Percentiles rank a stretch among this genome's conserved stretches.
phyloP scores from a whole-genome alignment of 2,888 invertebrate genomes.

The Dryobota labecula region DNA sequence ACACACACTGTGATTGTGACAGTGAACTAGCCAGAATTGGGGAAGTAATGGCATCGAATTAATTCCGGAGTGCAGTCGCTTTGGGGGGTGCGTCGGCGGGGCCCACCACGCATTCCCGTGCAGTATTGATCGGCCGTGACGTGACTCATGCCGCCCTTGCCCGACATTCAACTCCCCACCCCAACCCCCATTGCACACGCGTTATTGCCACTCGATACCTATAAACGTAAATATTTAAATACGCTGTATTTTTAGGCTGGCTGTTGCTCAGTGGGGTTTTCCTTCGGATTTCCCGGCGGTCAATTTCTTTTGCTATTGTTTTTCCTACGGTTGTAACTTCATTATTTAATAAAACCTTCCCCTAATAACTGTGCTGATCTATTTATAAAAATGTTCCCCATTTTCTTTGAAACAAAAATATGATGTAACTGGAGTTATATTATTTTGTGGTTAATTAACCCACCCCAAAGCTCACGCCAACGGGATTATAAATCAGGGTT shows the following conservation, averaged over 20 bases:
- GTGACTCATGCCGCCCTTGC: conserved; percentile 90
- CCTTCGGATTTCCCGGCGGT: conserved; percentile 36
- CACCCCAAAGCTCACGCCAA: conserved; percentile 9
- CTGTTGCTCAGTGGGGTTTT: conserved; percentile 36
- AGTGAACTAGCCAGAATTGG: conserved; percentile 58
- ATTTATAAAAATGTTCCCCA: neutral
- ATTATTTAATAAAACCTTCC: conserved; percentile 1
- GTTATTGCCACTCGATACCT: conserved; percentile 71
- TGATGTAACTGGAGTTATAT: neutral
- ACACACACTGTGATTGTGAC: conserved; percentile 30
- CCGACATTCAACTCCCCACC: conserved; percentile 88
- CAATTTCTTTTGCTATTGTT: neutral
- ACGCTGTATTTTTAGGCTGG: conserved; percentile 39
- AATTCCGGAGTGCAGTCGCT: conserved; percentile 56
- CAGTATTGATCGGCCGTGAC: conserved; percentile 90
- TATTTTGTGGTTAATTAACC: conserved; percentile 27
- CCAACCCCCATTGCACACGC: conserved; percentile 69
- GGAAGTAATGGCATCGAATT: conserved; percentile 57
- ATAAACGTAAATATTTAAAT: conserved; percentile 59
- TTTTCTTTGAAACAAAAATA: conserved; percentile 19
- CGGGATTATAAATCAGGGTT: too few species aligned
- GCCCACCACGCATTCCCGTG: conserved; percentile 82
- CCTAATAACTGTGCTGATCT: neutral
- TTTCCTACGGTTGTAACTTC: neutral
- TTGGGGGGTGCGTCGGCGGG: conserved; percentile 61